Conservation (phyloP, 2,113 vertebrate genomes). For the Clupea harengus region DNA sequence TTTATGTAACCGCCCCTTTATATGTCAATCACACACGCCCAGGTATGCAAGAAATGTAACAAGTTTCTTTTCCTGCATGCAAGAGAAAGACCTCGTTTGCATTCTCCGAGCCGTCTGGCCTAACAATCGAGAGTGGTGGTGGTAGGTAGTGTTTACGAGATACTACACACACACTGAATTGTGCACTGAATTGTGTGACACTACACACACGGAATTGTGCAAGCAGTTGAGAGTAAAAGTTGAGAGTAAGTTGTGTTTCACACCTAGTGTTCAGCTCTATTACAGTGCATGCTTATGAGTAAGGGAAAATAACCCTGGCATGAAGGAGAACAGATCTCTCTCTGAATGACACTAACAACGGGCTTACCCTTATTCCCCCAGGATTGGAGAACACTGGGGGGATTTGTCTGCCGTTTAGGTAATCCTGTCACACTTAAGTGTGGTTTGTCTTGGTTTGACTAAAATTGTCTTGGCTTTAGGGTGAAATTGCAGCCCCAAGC, state of each 20-base stretch:
- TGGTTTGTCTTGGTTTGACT: neutral
- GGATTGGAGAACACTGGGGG: neutral
- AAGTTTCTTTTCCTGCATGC: constrained; percentile 32
- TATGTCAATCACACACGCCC: constrained; percentile 56
- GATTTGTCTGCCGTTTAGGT: constrained; percentile 4
- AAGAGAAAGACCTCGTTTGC: constrained; percentile 2
- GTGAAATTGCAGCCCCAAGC: neutral
- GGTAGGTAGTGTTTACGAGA: neutral
- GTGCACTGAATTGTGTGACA: neutral
- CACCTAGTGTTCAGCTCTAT: neutral
- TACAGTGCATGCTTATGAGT: neutral
- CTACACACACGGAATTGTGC: neutral
- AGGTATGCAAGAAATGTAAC: constrained; percentile 53
- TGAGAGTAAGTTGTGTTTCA: neutral
- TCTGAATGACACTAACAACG: neutral
- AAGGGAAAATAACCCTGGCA: neutral
- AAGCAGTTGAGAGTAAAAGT: neutral
- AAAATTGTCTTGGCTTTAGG: neutral
- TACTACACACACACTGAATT: neutral
- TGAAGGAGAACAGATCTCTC: neutral
- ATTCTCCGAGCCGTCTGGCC: constrained; percentile 21
- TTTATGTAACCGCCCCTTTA: constrained; percentile 38
- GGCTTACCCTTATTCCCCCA: neutral
- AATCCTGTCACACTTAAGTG: constrained; percentile 9
- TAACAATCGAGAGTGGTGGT: neutral